Evolutionary conservation across 2,797 vertebrate species (phyloP).

Genomic region (Diplodus sargus): DNA sequence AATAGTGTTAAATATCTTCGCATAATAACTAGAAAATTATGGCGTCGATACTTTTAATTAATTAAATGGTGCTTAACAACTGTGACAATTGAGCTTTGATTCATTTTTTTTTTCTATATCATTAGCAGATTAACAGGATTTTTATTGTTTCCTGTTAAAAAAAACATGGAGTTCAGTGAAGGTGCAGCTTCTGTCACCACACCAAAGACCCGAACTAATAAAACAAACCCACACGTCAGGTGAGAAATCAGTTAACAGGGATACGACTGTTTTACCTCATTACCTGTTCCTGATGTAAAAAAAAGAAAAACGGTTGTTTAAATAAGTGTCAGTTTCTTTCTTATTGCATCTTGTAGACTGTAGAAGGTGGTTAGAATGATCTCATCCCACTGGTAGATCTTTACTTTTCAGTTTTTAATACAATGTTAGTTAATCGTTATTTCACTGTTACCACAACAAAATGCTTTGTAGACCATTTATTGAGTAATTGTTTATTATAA

Average conservation of each 20-base stretch:
- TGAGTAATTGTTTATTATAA: no score
- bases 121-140: slow-evolving; percentile 48
- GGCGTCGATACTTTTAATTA: slow-evolving; percentile 42
- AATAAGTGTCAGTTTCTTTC: neutral
- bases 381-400: neutral
- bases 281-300: neutral
- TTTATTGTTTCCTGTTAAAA: slow-evolving; percentile 7
- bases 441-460: no score
- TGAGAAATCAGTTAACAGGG: slow-evolving; percentile 19
- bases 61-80: slow-evolving; percentile 39
- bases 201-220: slow-evolving; percentile 3
- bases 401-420: neutral
- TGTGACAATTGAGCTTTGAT: slow-evolving; percentile 42
- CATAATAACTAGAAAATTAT: slow-evolving; percentile 47
- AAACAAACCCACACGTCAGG: slow-evolving; percentile 11
- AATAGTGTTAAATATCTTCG: slow-evolving; percentile 33
- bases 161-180: neutral
- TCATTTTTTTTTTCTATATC: slow-evolving; percentile 32
- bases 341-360: neutral
- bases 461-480: no score
- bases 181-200: slow-evolving; percentile 6
- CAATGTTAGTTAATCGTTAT: no score
- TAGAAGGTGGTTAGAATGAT: neutral
- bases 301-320: neutral
- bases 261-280: slow-evolving; percentile 5